These are phyloP conservation scores for Plebejus argus DNA, from an alignment of 2,888 invertebrate species.

Conservation along the genomic window DNA sequence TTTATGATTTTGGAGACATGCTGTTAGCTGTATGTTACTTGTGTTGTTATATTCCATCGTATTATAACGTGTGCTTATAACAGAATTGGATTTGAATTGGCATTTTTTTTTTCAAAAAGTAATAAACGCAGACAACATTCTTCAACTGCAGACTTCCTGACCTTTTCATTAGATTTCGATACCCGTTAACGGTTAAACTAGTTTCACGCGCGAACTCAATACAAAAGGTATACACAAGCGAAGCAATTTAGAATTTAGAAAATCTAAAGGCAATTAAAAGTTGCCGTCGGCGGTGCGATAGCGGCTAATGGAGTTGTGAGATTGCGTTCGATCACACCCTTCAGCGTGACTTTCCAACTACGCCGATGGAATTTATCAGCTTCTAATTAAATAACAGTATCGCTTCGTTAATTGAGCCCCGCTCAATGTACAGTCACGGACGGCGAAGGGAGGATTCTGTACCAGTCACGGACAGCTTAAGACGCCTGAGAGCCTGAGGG, in stretches of 20 bases:
- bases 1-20: no score
- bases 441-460: neutral
- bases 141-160: neutral
- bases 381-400: slow-evolving; percentile 15
- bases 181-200: neutral
- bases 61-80: no score
- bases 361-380: slow-evolving; percentile 15
- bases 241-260: slow-evolving; percentile 21
- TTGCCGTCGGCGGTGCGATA: slow-evolving; percentile 20
- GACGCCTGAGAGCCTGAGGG: neutral
- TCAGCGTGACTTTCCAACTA: slow-evolving; percentile 15
- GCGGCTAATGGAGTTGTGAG: slow-evolving; percentile 23
- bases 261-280: slow-evolving; percentile 28
- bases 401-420: neutral
- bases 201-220: slow-evolving; percentile 12
- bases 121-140: neutral
- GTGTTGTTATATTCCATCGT: no score
- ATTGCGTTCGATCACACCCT: slow-evolving; percentile 24
- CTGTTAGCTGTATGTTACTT: no score
- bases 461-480: neutral
- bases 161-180: neutral
- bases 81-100: neutral
- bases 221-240: slow-evolving; percentile 11
- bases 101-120: no score
- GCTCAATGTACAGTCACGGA: neutral